phyloP scores from a whole-genome alignment of 1,140 invertebrate species.

The Heliconius congener region DNA sequence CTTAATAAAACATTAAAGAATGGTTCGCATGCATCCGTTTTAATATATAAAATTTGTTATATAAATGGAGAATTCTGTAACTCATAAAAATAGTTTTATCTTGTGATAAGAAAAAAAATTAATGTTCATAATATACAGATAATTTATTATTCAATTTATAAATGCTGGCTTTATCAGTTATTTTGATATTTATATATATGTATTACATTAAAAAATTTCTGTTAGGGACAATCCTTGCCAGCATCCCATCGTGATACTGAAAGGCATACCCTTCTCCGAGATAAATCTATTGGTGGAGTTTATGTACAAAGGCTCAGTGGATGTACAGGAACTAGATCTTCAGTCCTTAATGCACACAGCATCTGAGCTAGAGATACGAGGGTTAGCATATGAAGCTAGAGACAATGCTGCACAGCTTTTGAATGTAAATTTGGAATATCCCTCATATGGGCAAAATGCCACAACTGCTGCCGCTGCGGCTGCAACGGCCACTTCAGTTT shows the following conservation, averaged over 20 bases:
- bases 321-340: slow-evolving; percentile 85
- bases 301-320: slow-evolving; percentile 88
- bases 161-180: slow-evolving; percentile 42
- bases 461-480: slow-evolving; percentile 39
- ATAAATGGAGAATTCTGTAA: slow-evolving; percentile 32
- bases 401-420: slow-evolving; percentile 79
- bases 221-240: slow-evolving; percentile 86
- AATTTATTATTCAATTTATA: slow-evolving; percentile 53
- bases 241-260: slow-evolving; percentile 87
- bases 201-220: slow-evolving; percentile 35
- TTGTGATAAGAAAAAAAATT: slow-evolving; percentile 59
- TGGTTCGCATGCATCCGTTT: not conserved
- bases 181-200: slow-evolving; percentile 18
- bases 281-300: slow-evolving; percentile 87
- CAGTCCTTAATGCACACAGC: slow-evolving; percentile 86
- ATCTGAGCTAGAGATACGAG: slow-evolving; percentile 84
- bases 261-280: slow-evolving; percentile 86
- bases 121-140: slow-evolving; percentile 53
- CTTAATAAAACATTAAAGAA: slow-evolving; percentile 2
- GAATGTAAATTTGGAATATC: slow-evolving; percentile 79
- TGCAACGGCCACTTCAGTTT: slow-evolving; percentile 34
- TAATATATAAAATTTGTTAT: slow-evolving; percentile 33
- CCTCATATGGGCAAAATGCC: slow-evolving; percentile 65
- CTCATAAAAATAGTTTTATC: slow-evolving; percentile 60
- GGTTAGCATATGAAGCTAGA: slow-evolving; percentile 79